Percentiles rank a stretch among this genome's conserved stretches.
These are phyloP conservation scores for Caenorhabditis wallacei DNA, from an alignment of 2,888 invertebrate species.

Conservation along the genomic window DNA sequence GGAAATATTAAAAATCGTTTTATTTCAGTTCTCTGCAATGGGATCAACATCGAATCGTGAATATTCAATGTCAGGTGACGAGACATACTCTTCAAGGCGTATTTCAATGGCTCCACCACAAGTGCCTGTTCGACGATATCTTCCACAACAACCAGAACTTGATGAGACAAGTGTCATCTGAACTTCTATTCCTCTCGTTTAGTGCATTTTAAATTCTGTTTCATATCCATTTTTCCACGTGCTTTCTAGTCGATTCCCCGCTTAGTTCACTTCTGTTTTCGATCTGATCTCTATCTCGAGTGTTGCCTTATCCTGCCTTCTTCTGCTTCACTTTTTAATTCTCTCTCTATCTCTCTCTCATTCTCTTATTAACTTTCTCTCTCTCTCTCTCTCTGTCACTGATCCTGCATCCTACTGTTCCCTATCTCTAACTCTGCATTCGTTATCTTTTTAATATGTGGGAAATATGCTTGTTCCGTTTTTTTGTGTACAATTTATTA, in stretches of 20 bases:
- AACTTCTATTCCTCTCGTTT: neutral
- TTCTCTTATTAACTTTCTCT: neutral
- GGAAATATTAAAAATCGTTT: neutral
- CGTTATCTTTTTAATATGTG: conserved; percentile 58
- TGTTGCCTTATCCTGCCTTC: conserved; percentile 60
- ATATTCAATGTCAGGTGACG: conserved; percentile 63
- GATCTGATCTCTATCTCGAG: conserved; percentile 49
- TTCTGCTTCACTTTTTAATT: conserved; percentile 20
- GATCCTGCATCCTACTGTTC: conserved; percentile 44
- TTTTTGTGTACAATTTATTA: conserved; percentile 61
- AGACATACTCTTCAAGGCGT: conserved; percentile 35
- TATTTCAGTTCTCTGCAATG: conserved; percentile 54
- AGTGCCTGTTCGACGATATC: conserved; percentile 55
- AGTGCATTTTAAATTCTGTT: conserved; percentile 19
- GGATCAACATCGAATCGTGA: conserved; percentile 66
- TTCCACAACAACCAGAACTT: conserved; percentile 52
- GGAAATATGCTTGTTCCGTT: conserved; percentile 40
- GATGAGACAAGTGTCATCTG: conserved; percentile 60
- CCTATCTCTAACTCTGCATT: conserved; percentile 26
- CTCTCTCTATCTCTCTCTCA: conserved; percentile 1
- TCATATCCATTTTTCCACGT: conserved; percentile 17
- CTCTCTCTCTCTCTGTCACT: conserved; percentile 10
- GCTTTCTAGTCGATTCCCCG: conserved; percentile 51
- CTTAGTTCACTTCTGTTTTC: conserved; percentile 53
- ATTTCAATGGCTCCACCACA: conserved; percentile 53